Base-by-base conservation (phyloP, 92 coral and sea anemone species). In the Pocillopora meandrina region DNA sequence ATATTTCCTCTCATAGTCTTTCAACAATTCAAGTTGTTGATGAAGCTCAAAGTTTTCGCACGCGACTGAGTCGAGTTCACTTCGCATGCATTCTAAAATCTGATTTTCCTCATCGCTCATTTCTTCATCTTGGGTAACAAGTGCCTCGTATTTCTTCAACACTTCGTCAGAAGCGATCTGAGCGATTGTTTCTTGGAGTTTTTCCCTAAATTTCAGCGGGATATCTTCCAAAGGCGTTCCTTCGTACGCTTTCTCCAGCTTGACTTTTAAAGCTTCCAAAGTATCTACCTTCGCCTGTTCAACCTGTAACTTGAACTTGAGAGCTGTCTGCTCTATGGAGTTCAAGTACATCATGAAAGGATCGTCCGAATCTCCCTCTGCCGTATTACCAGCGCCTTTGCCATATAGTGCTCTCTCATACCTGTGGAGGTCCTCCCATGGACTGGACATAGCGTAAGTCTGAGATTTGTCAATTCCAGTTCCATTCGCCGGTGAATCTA, bases 221-320 rank as follows among this genome's bases (percentile, higher is more conserved):
- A 96, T 95, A 72, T 96, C 92, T 67, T 96, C 97, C 71, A 96
- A 64, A 7, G 99, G 95, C 1, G 95, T 92, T 34, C 99, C 99
- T 65, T 96, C 96, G 76, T 94, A 96, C 10, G 98, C 99, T 33
- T 80, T 89, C 72, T 96, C 99, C 2, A 96, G 78, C 79, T 96
- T 91, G 14, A 77, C 89, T 57, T 93, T 93, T 66, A 96, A 78
- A 12, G 95, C 81, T 66, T 94, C 92, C 42, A 96, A 85, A 4
- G 99, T 96, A 23, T 96, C 99, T 12, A 96, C 90, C 64, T 96
- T 96, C 1, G 99, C 98, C 78, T 95, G 95, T 74, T 96, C 99
- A 33, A 96, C 95, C 68, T 95, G 98, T 16, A 95, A 87, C 79
- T 95, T 93, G 81, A 92, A 91, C 77, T 88, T 95, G 16, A 96